A percentile compares a stretch with the other conserved stretches of the same genome.
These are phyloP conservation scores for Saxicola maurus DNA, from an alignment of 2,797 vertebrate genomes.

Conservation along the genomic window DNA sequence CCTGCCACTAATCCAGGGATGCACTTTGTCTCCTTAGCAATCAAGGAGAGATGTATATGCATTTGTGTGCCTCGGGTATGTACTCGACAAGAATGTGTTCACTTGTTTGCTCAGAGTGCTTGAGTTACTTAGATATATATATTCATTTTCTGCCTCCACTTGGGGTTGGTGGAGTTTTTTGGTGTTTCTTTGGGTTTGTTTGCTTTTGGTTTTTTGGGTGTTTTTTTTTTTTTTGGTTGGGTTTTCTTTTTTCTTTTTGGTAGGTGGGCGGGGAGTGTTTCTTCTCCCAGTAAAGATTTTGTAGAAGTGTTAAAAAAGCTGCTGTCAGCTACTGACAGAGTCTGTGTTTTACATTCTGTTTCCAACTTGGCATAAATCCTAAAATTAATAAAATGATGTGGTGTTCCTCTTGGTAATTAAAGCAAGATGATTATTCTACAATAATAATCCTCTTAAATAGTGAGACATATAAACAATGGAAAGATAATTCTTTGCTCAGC, in stretches of 20 bases:
- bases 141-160: background rate
- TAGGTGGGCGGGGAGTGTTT: fast-evolving
- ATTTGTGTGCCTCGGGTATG: background rate
- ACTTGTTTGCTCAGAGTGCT: background rate
- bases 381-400: slow-evolving; percentile 44
- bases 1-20: background rate
- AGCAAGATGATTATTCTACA: slow-evolving; percentile 46
- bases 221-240: too few relatives aligned
- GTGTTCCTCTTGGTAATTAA: slow-evolving; percentile 45
- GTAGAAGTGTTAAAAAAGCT: slow-evolving; percentile 2
- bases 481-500: slow-evolving; percentile 35
- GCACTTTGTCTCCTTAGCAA: background rate
- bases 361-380: slow-evolving; percentile 49
- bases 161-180: background rate
- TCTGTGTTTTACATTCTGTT: slow-evolving; percentile 25
- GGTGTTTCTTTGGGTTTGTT: background rate
- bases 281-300: background rate
- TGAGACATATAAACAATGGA: slow-evolving; percentile 8
- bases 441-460: slow-evolving; percentile 57
- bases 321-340: slow-evolving; percentile 1
- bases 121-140: background rate
- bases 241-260: fast-evolving
- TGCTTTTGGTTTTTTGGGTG: background rate
- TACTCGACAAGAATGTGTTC: background rate
- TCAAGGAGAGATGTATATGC: background rate